phyloP scores from a whole-genome alignment of 2,888 invertebrate genomes.

The Steromphala cineraria region DNA sequence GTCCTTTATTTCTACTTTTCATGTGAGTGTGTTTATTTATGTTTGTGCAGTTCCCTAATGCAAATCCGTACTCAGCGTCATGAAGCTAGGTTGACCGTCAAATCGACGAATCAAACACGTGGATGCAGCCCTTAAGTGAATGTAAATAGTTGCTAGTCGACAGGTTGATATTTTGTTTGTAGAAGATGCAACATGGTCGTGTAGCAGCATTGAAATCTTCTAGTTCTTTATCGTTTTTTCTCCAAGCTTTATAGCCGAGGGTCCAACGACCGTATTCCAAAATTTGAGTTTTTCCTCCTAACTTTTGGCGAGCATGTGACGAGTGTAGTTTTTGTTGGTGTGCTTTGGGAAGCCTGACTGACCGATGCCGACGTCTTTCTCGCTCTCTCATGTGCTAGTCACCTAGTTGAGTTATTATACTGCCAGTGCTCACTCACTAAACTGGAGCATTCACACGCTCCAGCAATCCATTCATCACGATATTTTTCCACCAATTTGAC shows the following conservation, averaged over 20 bases:
- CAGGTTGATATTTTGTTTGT: conserved; percentile 9
- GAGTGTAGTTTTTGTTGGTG: not conserved
- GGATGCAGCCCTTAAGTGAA: conserved; percentile 11
- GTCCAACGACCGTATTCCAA: not conserved
- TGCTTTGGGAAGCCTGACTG: not conserved
- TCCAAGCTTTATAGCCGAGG: not conserved
- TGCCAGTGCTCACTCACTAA: conserved; percentile 1
- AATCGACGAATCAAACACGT: not conserved
- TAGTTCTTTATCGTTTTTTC: conserved; percentile 9
- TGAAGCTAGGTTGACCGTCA: not conserved
- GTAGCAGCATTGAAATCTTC: not conserved
- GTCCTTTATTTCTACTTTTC: conserved; percentile 7
- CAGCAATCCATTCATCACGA: not conserved
- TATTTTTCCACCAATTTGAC: conserved; percentile 11
- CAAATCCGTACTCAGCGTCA: conserved; percentile 18
- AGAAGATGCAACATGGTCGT: not conserved
- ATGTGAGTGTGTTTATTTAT: conserved; percentile 25
- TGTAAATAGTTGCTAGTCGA: not conserved
- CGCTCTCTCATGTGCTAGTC: not conserved
- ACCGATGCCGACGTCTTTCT: not conserved
- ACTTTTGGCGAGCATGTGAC: conserved; percentile 1
- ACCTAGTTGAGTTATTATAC: conserved; percentile 5
- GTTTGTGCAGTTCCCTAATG: conserved; percentile 22
- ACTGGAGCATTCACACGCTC: not conserved
- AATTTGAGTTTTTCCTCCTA: not conserved